Base-by-base conservation (phyloP, 2,888 invertebrate genomes). In the Euplagia quadripunctaria region DNA sequence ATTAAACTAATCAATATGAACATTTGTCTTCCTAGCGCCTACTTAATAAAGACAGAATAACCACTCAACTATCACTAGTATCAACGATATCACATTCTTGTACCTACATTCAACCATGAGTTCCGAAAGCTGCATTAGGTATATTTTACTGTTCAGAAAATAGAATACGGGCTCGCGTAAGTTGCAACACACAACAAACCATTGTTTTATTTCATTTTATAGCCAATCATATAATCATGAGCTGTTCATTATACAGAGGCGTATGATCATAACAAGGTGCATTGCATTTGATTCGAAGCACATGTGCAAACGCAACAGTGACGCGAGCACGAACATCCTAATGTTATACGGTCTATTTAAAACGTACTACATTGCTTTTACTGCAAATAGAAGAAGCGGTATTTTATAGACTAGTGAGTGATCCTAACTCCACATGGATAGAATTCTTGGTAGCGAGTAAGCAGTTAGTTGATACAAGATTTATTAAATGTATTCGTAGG, bases 231-330 rank as follows among this genome's bases (percentile, higher is more conserved):
- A 82, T 83, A 84, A 83, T 84, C 79, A 88, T 82, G 84, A 87
- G 82, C 80, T 79, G 73, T 82, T 82, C 85, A 86, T 88, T 90
- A 87, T 82, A 81, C 76, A 78, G 72, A 77, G 85, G 80, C 75
- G 74, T 78, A 74, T 77, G 85, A 86, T 85, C 82, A 78, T 88
- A 87, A 88, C 85, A 84, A 85, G 79, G 76, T 85, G 86, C 83
- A 84, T 81, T 86, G 82, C 82, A 77, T 83, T 83, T 89, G 88
- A 92, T 90, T 87, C 78, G 81, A 86, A 87, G 86, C 91, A 88
- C 81, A 84, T 89, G 87, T 80, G 85, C 79, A 77, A 63, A 79
- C 81, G 84, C 79, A 79, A 42, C 71, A 80, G 71, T 79, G 73
- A 76, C 79, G 82, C 70, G 66, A 52, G 55, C n/a, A 58, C 70